A percentile compares a stretch with the other conserved stretches of the same genome.
Conservation (phyloP, 35 echinoderm and acorn worm species). For the Holothuria glaberrima region DNA sequence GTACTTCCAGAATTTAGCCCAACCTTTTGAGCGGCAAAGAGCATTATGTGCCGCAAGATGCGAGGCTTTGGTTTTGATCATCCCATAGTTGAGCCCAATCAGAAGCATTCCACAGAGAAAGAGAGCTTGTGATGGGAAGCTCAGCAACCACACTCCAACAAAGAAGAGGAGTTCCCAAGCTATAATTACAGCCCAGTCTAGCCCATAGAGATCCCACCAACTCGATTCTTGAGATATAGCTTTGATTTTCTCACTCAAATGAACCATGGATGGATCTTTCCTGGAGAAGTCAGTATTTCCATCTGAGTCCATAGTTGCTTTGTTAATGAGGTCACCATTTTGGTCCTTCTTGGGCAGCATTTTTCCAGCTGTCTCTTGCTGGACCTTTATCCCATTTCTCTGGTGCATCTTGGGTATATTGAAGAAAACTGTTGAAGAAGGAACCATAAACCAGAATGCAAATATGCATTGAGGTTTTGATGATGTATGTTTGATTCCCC, state of each 20-base stretch:
- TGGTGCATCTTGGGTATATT: too few species aligned
- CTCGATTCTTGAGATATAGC: constrained; percentile 14
- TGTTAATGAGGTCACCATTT: too few species aligned
- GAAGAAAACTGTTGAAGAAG: too few species aligned
- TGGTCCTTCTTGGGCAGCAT: too few species aligned
- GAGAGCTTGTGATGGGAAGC: not conserved
- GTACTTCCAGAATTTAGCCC: constrained; percentile 76
- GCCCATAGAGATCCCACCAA: constrained; percentile 87
- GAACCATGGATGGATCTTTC: constrained; percentile 47
- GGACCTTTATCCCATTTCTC: too few species aligned
- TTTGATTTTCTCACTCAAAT: constrained; percentile 56
- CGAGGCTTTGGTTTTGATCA: constrained; percentile 71
- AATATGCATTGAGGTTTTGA: too few species aligned
- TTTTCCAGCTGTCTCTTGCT: too few species aligned
- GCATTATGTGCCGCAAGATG: constrained; percentile 72
- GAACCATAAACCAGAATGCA: too few species aligned
- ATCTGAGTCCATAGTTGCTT: too few species aligned
- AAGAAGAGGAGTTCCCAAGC: constrained; percentile 52
- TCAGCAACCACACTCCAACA: constrained; percentile 57
- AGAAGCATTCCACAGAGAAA: constrained; percentile 62
- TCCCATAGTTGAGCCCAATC: constrained; percentile 62
- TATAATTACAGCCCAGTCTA: constrained; percentile 76
- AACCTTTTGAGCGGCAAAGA: constrained; percentile 71
- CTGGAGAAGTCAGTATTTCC: too few species aligned
- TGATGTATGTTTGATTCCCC: too few species aligned